phyloP scores from a whole-genome alignment of 1,140 invertebrate genomes.

The Orchestia grillus region DNA sequence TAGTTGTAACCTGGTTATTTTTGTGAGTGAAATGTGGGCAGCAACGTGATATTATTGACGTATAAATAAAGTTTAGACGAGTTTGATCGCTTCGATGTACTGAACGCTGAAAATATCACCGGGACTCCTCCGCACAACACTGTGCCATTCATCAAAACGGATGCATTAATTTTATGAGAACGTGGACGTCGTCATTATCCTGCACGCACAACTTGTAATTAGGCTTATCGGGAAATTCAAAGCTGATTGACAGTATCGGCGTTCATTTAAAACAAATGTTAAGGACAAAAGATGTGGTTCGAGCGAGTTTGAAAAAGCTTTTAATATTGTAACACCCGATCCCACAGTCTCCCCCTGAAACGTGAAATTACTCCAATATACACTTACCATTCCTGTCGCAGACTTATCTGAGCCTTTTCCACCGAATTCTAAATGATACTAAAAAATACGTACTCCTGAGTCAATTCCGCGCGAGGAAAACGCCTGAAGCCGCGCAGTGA shows the following conservation, averaged over 20 bases:
- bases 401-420: background rate
- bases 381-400: background rate
- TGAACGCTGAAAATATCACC: too few species aligned
- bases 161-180: too few species aligned
- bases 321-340: background rate
- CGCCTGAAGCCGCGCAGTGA: background rate
- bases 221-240: too few species aligned
- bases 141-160: too few species aligned
- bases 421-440: background rate
- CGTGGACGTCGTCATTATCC: too few species aligned
- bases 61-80: too few species aligned
- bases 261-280: background rate
- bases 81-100: too few species aligned
- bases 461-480: background rate
- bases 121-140: too few species aligned
- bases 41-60: too few species aligned
- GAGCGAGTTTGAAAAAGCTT: background rate
- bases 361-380: background rate
- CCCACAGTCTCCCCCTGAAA: background rate
- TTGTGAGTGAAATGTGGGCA: too few species aligned
- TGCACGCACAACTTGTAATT: too few species aligned
- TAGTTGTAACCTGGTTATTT: too few species aligned
- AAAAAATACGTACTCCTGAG: background rate
- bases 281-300: background rate
- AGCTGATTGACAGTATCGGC: background rate